Evolutionary conservation across 2,113 vertebrate species (phyloP), one percentile per base, ranked within the genome.

Genomic region (Amazona vittata): DNA sequence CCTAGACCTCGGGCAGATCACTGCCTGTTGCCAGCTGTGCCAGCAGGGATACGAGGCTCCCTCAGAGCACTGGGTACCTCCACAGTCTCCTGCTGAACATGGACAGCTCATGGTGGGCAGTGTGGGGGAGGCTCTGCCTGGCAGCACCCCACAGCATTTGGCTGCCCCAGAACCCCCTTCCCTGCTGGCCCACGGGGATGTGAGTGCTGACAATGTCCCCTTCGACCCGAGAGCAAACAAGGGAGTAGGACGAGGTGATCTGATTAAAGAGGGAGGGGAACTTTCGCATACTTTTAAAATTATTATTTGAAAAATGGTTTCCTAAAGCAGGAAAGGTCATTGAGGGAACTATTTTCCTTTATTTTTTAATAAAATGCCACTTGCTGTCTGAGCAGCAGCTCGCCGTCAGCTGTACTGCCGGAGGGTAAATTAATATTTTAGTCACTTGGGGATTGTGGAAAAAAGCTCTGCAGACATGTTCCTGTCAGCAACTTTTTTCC

Each of bases 371-470:
- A 98, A 99, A 99, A 98, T 97, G 98, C 98, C 98, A 98, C 98
- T 99, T 98, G 98, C 98, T 98, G 98, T 98, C 98, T 97, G 97
- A 97, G 97, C 93, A 98, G 94, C 98, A 96, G 98, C 98, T 96
- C 71, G 62, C 98, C 97, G 89, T 98, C 98, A 98, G 98, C 98
- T 97, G 96, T 97, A 97, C 98, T 92, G 99, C 99, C 98, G 76
- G 97, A 97, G 99, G 99, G 98, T 97, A 99, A 98, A 99, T 99
- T 99, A 99, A 99, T 99, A 99, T 99, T 99, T 99, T 97, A 99
- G 97, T 98, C 99, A 98, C 98, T 98, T 97, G 98, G 98, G 99
- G 98, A 98, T 98, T 96, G 93, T 90, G 97, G 98, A 97, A 93
- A 95, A 97, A 97, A 93, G 92, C 98, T 96, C 85, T 39, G 85